These are phyloP conservation scores for Drosophila tristis DNA, from an alignment of 1,140 invertebrate species.

Conservation along the genomic window DNA sequence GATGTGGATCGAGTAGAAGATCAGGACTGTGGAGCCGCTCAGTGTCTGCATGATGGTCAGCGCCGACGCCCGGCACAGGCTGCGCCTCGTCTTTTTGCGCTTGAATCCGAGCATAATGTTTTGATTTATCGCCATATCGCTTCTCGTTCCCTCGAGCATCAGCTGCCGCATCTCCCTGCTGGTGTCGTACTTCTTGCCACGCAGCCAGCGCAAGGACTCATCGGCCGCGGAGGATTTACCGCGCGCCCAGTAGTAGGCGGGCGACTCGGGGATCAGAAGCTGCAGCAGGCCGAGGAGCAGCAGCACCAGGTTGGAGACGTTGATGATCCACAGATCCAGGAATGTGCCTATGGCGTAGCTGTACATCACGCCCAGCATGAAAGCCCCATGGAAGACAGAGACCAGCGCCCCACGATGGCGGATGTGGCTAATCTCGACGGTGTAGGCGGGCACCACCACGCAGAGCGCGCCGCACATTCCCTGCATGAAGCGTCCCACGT, in stretches of 20 bases:
- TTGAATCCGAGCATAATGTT: not conserved
- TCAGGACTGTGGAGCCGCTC: conserved; percentile 9
- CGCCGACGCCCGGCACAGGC: not conserved
- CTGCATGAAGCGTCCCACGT: conserved; percentile 88
- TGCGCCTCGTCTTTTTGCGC: conserved; percentile 2
- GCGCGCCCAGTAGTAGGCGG: conserved; percentile 84
- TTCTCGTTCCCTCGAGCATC: not conserved
- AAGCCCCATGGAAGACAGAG: too few species aligned
- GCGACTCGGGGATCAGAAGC: conserved; percentile 89
- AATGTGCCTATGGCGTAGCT: conserved; percentile 85
- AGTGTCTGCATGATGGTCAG: conserved; percentile 19
- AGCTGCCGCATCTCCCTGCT: conserved; percentile 32
- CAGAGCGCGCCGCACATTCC: conserved; percentile 88
- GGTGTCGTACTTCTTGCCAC: conserved; percentile 87
- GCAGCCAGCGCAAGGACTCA: conserved; percentile 87
- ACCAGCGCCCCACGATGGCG: conserved; percentile 87
- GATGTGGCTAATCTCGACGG: conserved; percentile 88
- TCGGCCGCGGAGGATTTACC: conserved; percentile 86
- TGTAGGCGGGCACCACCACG: conserved; percentile 89
- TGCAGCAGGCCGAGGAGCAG: conserved; percentile 86
- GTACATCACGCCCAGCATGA: conserved; percentile 86
- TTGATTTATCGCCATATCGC: not conserved
- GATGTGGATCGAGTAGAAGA: conserved; percentile 1
- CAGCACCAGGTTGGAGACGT: conserved; percentile 85
- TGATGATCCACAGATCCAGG: conserved; percentile 84